Evolutionary conservation across 1,140 invertebrate species (phyloP), one percentile per base, ranked within the genome.

Genomic region (Laupala kohalensis): DNA sequence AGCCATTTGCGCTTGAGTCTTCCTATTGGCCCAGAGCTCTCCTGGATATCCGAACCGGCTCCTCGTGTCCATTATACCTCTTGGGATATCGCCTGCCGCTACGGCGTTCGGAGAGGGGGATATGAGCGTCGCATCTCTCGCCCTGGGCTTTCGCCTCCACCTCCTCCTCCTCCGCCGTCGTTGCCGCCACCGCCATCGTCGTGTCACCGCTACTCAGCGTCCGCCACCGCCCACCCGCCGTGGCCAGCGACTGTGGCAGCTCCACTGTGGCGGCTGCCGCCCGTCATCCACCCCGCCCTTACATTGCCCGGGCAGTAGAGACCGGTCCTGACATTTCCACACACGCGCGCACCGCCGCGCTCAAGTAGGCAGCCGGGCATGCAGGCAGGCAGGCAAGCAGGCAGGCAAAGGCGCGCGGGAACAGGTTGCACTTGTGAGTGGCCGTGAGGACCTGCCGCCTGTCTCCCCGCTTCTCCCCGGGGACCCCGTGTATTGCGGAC

Each of bases 401-500:
- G n/a, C n/a, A n/a, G 37, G 37, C 37, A 19, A 53, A 9, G 37
- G 37, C 37, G 37, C 37, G 37, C 37, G 37, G 9, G 37, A 53
- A 53, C 37, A 53, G 37, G 37, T 53, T 53, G 37, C 37, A 15
- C 27, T 15, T 28, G 69, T 25, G n/a, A 64, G 64, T 71, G 63
- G 63, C 24, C 69, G 69, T 66, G 69, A 66, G 73, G 69, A 66
- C 71, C 69, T n/a, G 68, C 63, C 71, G 73, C 37, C 37, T 37
- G 30, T 6, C 30, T 37, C 30, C 37, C 0, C 37, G 37, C 37
- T 19, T 9, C 37, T 1, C 4, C 6, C 30, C 6, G 30, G 15
- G 6, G 30, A 37, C 30, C 15, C 30, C 15, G 6, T 15, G 15
- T 6, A 6, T 37, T 15, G 30, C 30, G 15, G 15, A 6, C 30